These are phyloP conservation scores for Autographa gamma DNA, from an alignment of 2,888 invertebrate genomes.

Conservation along the genomic window DNA sequence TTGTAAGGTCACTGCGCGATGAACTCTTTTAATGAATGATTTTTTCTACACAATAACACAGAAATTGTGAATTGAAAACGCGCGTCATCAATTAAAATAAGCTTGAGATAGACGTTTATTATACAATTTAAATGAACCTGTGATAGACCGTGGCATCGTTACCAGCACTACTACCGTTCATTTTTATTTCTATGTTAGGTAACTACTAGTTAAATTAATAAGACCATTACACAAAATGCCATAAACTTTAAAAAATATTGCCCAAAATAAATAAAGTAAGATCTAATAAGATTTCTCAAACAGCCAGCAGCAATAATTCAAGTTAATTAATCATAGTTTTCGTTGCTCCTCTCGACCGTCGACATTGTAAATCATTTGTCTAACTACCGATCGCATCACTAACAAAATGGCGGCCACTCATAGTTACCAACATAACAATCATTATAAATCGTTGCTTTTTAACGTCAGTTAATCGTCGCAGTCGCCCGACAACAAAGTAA, in stretches of 20 bases:
- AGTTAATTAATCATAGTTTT: conserved; percentile 81
- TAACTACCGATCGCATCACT: conserved; percentile 75
- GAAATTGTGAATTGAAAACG: conserved; percentile 62
- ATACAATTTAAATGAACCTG: conserved; percentile 52
- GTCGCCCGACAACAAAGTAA: conserved; percentile 82
- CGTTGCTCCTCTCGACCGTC: conserved; percentile 62
- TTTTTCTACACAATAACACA: conserved; percentile 58
- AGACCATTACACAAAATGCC: conserved; percentile 19
- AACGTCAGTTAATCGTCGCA: conserved; percentile 79
- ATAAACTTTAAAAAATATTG: conserved; percentile 27
- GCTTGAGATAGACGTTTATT: conserved; percentile 50
- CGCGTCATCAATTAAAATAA: conserved; percentile 73
- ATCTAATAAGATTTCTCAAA: conserved; percentile 54
- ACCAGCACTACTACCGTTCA: conserved; percentile 29
- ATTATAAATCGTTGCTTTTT: conserved; percentile 80
- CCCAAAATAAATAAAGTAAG: conserved; percentile 47
- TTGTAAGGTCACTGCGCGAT: conserved; percentile 58
- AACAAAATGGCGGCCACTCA: conserved; percentile 78
- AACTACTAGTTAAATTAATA: conserved; percentile 31
- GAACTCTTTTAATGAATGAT: conserved; percentile 61
- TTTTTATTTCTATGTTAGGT: conserved; percentile 16
- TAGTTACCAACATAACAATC: conserved; percentile 75
- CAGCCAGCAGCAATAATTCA: conserved; percentile 63
- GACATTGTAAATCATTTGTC: conserved; percentile 81
- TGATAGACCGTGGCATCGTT: conserved; percentile 53